phyloP scores from a whole-genome alignment of 2,888 invertebrate species.

The Podabrus alpinus region DNA sequence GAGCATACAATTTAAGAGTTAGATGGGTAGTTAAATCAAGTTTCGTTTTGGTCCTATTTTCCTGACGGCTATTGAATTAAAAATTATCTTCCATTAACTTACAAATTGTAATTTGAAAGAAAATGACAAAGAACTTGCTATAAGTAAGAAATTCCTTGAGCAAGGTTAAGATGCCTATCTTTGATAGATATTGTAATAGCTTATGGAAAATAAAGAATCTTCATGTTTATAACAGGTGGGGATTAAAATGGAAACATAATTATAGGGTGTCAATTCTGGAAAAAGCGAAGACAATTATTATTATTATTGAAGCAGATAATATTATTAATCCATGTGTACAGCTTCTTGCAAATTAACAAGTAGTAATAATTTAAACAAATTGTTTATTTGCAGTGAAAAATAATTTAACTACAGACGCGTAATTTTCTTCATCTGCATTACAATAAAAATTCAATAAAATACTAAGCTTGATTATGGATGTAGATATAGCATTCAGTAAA shows the following conservation, averaged over 20 bases:
- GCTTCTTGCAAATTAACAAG: background rate
- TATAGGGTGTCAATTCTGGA: constrained; percentile 28
- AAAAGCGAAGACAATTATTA: constrained; percentile 31
- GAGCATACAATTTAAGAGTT: background rate
- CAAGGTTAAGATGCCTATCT: constrained; percentile 31
- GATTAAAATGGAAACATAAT: constrained; percentile 33
- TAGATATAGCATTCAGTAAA: background rate
- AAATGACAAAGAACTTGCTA: constrained; percentile 1
- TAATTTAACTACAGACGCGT: background rate
- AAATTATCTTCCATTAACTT: background rate
- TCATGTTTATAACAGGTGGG: constrained; percentile 26
- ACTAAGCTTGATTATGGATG: background rate
- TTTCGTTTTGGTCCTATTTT: background rate
- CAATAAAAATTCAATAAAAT: background rate
- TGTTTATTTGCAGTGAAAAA: background rate
- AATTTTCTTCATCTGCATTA: background rate
- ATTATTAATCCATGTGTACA: background rate
- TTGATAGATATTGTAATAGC: constrained; percentile 37
- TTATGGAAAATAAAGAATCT: constrained; percentile 30
- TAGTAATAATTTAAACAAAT: background rate
- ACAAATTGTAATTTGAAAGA: background rate
- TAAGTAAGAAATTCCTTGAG: background rate
- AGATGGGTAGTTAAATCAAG: background rate
- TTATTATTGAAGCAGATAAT: constrained; percentile 3
- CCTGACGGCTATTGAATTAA: background rate